Evolutionary conservation across 37 sponge, comb jelly and placozoan species (phyloP).

Genomic region (Eunapius fragilis): DNA sequence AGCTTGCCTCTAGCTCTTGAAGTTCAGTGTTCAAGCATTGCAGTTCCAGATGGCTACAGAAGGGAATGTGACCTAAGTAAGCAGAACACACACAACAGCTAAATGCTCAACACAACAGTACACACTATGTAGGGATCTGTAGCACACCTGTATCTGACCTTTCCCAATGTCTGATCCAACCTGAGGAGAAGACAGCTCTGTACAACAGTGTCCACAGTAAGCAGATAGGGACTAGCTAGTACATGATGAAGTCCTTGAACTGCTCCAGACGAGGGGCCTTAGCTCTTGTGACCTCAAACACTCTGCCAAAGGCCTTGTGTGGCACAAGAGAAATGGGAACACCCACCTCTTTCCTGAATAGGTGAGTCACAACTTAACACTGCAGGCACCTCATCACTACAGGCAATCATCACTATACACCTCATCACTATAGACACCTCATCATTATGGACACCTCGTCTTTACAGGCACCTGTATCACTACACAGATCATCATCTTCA

Average conservation of each 20-base stretch:
- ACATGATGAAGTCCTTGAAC: constrained; percentile 56
- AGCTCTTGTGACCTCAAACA: constrained; percentile 62
- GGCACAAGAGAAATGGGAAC: constrained; percentile 41
- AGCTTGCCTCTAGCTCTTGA: constrained; percentile 20
- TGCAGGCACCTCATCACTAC: not conserved
- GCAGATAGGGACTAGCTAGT: not conserved
- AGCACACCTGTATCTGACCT: constrained; percentile 68
- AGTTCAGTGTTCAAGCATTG: constrained; percentile 65
- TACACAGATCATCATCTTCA: not conserved
- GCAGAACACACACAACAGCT: not conserved
- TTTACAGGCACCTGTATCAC: not conserved
- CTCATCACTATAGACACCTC: not conserved
- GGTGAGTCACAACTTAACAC: not conserved
- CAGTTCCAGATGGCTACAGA: constrained; percentile 50
- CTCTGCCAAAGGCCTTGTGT: constrained; percentile 58
- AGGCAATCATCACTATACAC: not conserved
- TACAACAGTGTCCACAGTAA: not conserved
- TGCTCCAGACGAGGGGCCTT: constrained; percentile 20
- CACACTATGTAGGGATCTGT: too few relatives aligned
- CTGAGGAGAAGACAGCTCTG: constrained; percentile 7
- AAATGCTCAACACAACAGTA: too few relatives aligned
- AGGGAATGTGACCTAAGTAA: not conserved
- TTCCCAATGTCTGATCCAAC: constrained; percentile 44
- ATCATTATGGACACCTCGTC: not conserved
- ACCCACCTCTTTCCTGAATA: constrained; percentile 6